Evolutionary conservation across 2,888 invertebrate species (phyloP), one percentile per base, ranked within the genome.

Genomic region (Drosophila meridiana): DNA sequence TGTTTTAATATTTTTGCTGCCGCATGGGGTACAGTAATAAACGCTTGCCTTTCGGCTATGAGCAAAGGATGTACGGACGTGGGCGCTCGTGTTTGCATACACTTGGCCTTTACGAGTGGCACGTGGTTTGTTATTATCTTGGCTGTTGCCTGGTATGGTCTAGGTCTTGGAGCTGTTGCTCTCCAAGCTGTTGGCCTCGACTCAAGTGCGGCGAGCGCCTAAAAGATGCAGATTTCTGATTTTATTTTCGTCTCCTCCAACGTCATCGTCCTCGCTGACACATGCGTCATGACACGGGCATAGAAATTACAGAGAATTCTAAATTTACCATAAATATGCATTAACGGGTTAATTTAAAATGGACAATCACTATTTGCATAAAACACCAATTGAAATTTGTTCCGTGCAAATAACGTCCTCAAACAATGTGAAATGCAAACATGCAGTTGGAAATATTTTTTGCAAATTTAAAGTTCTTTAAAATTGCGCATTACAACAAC

Each of bases 31-130:
- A 50, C 53, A 50, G 60, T 61, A 65, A 71, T 69, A 83, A 66
- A 58, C 66, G 43, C 56, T 72, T 73, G 84, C 69, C 81, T 73
- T 62, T 61, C 55, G 89, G 78, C 84, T 75, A 77, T 61, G 43
- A 36, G 57, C 58, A 58, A 66, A 65, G 80, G 52, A 65, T 81
- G 67, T 53, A 26, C 55, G 67, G 56, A 47, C 47, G 78, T 48
- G 50, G 56, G 56, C 34, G 66, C 32, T 45, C 43, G 45, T 78
- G 64, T 71, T 74, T 84, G 75, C 87, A 77, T 78, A 64, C 65
- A 78, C 83, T 86, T 83, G 81, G 86, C 82, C 83, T 88, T 87
- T 88, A 71, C 65, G 73, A 78, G 75, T 73, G 74, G 65, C 64
- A 26, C 60, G 69, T 82, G 71, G 63, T 59, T 62, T 67, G 50